phyloP scores from a whole-genome alignment of 2,797 vertebrate species.

The Apodemus agrarius region DNA sequence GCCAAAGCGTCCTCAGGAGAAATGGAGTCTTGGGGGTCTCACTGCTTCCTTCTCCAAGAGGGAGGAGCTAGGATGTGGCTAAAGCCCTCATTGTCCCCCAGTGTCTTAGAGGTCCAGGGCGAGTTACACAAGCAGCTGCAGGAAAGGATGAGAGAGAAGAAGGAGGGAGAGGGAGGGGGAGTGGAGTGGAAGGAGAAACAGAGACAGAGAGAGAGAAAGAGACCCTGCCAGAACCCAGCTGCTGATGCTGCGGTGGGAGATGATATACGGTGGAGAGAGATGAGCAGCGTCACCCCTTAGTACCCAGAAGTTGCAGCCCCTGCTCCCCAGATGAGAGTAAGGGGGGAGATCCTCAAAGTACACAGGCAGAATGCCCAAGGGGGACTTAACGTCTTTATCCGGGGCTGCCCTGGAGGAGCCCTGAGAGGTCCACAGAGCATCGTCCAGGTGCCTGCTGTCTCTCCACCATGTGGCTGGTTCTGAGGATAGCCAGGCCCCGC shows the following conservation, averaged over 20 bases:
- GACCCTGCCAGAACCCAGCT: not conserved
- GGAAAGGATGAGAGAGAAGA: not conserved
- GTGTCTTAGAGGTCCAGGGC: not conserved
- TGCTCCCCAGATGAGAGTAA: not conserved
- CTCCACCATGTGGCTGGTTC: conserved; percentile 31
- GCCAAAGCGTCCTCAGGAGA: not conserved
- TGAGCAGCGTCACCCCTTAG: not conserved
- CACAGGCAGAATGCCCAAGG: not conserved
- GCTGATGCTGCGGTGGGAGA: not conserved
- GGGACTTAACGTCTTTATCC: not conserved
- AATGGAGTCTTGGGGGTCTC: not conserved
- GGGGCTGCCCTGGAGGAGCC: conserved; percentile 5
- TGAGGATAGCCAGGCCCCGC: not conserved
- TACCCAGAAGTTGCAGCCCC: not conserved
- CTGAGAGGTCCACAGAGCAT: not conserved
- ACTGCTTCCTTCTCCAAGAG: not conserved
- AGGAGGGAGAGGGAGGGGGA: not conserved
- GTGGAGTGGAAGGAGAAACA: accelerated
- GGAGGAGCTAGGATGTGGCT: not conserved
- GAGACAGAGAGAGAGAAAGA: not conserved
- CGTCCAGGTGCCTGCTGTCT: not conserved
- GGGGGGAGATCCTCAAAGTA: not conserved
- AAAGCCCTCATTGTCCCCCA: not conserved
- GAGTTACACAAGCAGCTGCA: conserved; percentile 41
- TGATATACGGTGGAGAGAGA: not conserved